phyloP scores from a whole-genome alignment of 2,888 invertebrate genomes.

The Taenaris catops region DNA sequence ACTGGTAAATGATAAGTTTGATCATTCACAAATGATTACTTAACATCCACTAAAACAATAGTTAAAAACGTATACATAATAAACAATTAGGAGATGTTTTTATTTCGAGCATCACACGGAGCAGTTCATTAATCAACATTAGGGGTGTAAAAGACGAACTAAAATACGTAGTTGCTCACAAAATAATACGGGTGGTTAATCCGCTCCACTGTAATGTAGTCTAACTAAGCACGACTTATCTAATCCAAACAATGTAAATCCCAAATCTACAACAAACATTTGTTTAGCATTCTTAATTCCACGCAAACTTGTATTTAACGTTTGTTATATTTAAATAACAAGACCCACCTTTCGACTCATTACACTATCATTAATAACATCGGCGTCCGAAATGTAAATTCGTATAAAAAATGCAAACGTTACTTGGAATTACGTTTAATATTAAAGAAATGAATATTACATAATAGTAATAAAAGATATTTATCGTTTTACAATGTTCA shows the following conservation, averaged over 20 bases:
- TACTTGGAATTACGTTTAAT: slow-evolving; percentile 13
- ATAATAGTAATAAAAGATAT: too few relatives aligned
- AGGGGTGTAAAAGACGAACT: neutral
- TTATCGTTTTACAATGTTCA: too few relatives aligned
- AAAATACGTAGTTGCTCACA: neutral
- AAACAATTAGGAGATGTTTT: too few relatives aligned
- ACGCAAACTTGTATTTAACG: slow-evolving; percentile 23
- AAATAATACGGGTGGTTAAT: slow-evolving; percentile 4
- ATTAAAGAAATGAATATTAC: too few relatives aligned
- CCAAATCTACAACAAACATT: slow-evolving; percentile 13
- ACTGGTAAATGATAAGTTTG: too few relatives aligned
- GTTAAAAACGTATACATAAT: too few relatives aligned
- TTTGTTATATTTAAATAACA: slow-evolving; percentile 13
- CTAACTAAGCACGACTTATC: slow-evolving; percentile 10
- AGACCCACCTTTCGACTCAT: slow-evolving; percentile 12
- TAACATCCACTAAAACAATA: too few relatives aligned
- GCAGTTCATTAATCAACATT: slow-evolving; percentile 1
- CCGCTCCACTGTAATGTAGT: slow-evolving; percentile 1
- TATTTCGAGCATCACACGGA: neutral
- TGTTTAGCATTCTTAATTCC: slow-evolving; percentile 17
- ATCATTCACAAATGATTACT: too few relatives aligned
- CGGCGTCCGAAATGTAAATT: slow-evolving; percentile 11
- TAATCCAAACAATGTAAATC: slow-evolving; percentile 15
- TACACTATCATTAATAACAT: slow-evolving; percentile 19
- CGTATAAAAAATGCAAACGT: slow-evolving; percentile 10